Conservation (phyloP, 2,113 vertebrate species). For the Rhinogobius similis region DNA sequence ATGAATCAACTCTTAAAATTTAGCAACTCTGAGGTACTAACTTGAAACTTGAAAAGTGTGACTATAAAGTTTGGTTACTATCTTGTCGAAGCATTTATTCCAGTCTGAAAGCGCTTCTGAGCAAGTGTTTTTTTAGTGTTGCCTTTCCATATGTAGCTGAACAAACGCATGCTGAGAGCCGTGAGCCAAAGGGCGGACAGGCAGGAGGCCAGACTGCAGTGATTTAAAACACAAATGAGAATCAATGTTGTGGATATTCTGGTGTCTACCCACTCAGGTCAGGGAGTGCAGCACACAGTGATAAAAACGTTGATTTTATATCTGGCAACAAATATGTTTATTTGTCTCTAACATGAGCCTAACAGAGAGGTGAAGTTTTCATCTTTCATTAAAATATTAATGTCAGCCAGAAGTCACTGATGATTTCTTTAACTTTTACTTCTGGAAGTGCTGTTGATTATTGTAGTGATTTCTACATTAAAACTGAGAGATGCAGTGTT, state of each 20-base stretch:
- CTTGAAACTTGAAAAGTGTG: not conserved
- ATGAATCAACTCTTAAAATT: not conserved
- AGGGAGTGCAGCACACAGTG: constrained; percentile 25
- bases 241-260: constrained; percentile 23
- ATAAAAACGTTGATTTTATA: constrained; percentile 26
- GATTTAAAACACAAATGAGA: constrained; percentile 34
- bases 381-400: not conserved
- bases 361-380: not conserved
- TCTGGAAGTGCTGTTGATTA: not conserved
- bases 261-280: constrained; percentile 40
- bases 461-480: not conserved
- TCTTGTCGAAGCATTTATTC: constrained; percentile 39
- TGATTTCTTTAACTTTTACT: not conserved
- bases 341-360: not conserved
- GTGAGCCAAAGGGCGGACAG: constrained; percentile 20
- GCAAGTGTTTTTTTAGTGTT: not conserved
- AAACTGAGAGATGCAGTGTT: not conserved
- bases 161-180: constrained; percentile 23
- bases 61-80: constrained; percentile 8
- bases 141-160: constrained; percentile 13
- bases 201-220: constrained; percentile 9
- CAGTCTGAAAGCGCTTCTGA: constrained; percentile 17
- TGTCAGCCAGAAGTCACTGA: not conserved
- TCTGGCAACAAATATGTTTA: constrained; percentile 1
- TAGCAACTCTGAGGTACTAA: not conserved